Evolutionary conservation across 1,140 invertebrate species (phyloP), one percentile per base, ranked within the genome.

Genomic region (Drosophila ercepeae): DNA sequence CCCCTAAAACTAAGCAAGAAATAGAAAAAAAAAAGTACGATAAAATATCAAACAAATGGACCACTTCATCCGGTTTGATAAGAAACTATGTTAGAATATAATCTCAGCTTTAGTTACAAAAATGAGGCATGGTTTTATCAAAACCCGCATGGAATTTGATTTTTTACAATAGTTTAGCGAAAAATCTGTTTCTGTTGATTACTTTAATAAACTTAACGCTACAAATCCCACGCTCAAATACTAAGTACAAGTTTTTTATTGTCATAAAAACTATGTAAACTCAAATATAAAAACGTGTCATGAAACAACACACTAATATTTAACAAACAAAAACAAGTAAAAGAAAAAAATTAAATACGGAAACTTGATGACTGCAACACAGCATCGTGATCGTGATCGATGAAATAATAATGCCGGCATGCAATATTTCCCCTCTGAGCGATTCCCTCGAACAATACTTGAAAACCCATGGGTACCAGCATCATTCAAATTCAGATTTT

Each of bases 381-480:
- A 21, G 32, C 34, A 7, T 39, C 36, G 36, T 39, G 39, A 39
- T 64, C 60, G 60, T 64, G 60, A 64, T 64, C 60, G 60, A 64
- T 61, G 57, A 64, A 64, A 64, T 61, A 64, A 48, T 64, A 32
- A 42, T 29, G 29, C 19, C 42, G 23, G 36, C 36, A 61, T 49
- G 57, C 32, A 9, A 42, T 19, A 27, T 21, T 55, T 49, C 42
- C 60, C 55, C 23, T 25, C 18, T 64, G 27, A 13, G 55, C 32
- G 11, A 11, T 36, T 57, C 59, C 25, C 59, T 29, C 19, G 45
- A 18, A 57, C 34, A 42, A 16, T 42, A 19, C 39, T 8, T 16
- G 6, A 42, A 18, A 23, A 34, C n/a, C n/a, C 39, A 54, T n/a
- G 8, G 29, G 36, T 39, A 39, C 58, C 36, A 36, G 29, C 19